Percentiles rank a stretch among this genome's conserved stretches.
phyloP scores from a whole-genome alignment of 2,888 invertebrate species.

The Drosophila longiperda region DNA sequence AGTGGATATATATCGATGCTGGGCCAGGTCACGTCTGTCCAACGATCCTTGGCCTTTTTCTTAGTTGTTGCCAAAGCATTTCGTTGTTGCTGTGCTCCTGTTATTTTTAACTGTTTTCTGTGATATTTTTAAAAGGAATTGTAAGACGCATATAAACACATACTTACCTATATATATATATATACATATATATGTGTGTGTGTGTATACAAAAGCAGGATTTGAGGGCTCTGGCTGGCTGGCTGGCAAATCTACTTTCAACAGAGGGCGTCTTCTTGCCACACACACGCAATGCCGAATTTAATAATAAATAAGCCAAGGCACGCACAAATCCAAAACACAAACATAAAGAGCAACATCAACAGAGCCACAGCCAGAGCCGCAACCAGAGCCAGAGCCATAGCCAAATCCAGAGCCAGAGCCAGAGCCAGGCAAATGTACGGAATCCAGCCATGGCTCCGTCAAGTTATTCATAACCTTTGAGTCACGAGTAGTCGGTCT shows the following conservation, averaged over 20 bases:
- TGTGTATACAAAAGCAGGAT: slow-evolving; percentile 1
- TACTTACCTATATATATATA: not conserved
- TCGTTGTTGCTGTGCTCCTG: slow-evolving; percentile 5
- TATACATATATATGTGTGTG: not conserved
- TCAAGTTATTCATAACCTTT: slow-evolving; percentile 30
- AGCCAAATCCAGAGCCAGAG: not conserved
- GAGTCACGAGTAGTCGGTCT: slow-evolving; percentile 3
- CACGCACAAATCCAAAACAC: slow-evolving; percentile 45
- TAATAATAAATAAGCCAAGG: slow-evolving; percentile 66
- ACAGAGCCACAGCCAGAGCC: not conserved
- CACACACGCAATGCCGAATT: slow-evolving; percentile 50
- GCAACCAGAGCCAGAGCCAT: slow-evolving; percentile 1
- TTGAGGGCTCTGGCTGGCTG: not conserved
- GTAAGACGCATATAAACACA: slow-evolving; percentile 5
- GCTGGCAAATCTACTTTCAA: slow-evolving; percentile 9
- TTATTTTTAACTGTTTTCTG: slow-evolving; percentile 54
- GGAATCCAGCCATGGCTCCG: slow-evolving; percentile 9
- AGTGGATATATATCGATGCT: slow-evolving; percentile 36
- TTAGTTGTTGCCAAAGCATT: slow-evolving; percentile 1
- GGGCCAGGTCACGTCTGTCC: slow-evolving; percentile 20
- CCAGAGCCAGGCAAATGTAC: slow-evolving; percentile 8
- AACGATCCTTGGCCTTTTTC: slow-evolving; percentile 34
- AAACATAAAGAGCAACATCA: slow-evolving; percentile 12
- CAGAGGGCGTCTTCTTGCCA: slow-evolving; percentile 14
- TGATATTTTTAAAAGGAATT: slow-evolving; percentile 52